phyloP scores from a whole-genome alignment of 2,888 invertebrate species.

The Scaptodrosophila latifasciaeformis region DNA sequence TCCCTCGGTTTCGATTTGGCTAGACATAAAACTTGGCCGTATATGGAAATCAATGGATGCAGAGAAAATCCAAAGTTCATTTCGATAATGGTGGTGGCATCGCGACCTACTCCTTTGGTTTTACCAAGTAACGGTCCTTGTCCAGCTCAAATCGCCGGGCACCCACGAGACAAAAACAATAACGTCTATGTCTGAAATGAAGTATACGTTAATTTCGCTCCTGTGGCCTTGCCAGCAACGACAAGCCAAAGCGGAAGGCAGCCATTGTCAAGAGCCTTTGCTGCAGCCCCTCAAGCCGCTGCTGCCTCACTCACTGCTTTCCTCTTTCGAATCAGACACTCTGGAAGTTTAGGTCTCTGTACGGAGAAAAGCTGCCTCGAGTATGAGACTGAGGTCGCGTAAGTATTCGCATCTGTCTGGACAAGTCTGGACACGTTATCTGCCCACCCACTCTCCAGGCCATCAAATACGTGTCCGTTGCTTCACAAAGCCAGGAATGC shows the following conservation, averaged over 20 bases:
- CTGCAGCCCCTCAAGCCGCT: constrained; percentile 23
- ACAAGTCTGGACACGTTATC: no score
- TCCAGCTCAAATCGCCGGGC: constrained; percentile 47
- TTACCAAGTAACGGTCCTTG: constrained; percentile 51
- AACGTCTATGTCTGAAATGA: constrained; percentile 32
- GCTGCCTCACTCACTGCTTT: constrained; percentile 22
- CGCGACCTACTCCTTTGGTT: constrained; percentile 30
- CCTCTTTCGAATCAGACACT: constrained; percentile 49
- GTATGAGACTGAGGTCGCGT: constrained; percentile 31
- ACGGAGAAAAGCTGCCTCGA: no score
- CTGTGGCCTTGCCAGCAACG: constrained; percentile 25
- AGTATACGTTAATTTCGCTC: constrained; percentile 31
- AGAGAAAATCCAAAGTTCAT: neutral
- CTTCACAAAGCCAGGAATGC: no score
- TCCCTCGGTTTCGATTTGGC: no score
- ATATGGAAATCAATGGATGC: constrained; percentile 25
- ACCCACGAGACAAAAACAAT: constrained; percentile 34
- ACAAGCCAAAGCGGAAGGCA: constrained; percentile 1
- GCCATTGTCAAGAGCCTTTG: constrained; percentile 27
- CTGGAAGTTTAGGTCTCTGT: constrained; percentile 38
- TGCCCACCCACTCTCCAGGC: no score
- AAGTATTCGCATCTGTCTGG: constrained; percentile 40
- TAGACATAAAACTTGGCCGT: constrained; percentile 50
- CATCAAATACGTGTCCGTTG: no score
- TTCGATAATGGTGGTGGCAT: constrained; percentile 29